A percentile compares a stretch with the other conserved stretches of the same genome.
phyloP scores from a whole-genome alignment of 2,797 vertebrate genomes.

The Leptodactylus fallax region DNA sequence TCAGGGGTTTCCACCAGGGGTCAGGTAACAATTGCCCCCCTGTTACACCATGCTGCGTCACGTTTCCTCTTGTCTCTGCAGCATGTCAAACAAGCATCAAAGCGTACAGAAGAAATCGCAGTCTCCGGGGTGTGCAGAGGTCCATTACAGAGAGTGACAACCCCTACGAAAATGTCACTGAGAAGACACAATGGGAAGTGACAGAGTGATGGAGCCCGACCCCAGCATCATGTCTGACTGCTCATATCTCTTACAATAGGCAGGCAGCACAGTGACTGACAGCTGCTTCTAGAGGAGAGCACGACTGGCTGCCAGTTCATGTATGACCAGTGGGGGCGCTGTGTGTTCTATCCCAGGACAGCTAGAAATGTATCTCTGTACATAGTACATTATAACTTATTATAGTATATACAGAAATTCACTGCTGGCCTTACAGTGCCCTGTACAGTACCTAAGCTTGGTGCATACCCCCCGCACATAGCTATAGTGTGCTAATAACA shows the following conservation, averaged over 20 bases:
- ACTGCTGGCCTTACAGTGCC: too few species aligned
- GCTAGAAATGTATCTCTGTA: neutral
- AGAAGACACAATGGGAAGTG: slow-evolving; percentile 4
- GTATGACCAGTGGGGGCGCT: neutral
- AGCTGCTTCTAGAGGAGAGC: neutral
- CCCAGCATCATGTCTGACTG: neutral
- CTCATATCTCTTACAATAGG: neutral
- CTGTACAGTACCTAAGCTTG: too few species aligned
- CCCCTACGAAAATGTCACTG: neutral
- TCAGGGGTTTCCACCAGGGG: too few species aligned
- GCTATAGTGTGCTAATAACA: too few species aligned
- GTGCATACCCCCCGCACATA: too few species aligned
- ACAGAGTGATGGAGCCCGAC: neutral
- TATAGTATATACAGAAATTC: neutral
- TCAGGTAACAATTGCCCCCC: too few species aligned
- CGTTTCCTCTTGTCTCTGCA: neutral
- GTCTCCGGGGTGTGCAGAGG: neutral
- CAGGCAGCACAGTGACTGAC: slow-evolving; percentile 3
- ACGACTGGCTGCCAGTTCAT: too few species aligned
- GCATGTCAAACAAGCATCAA: neutral
- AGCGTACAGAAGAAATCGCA: neutral
- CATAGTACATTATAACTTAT: neutral
- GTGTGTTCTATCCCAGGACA: neutral
- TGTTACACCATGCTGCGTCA: too few species aligned
- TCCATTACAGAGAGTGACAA: neutral